Evolutionary conservation across 2,797 vertebrate species (phyloP).

Genomic region (Oryzias dopingdopingensis): DNA sequence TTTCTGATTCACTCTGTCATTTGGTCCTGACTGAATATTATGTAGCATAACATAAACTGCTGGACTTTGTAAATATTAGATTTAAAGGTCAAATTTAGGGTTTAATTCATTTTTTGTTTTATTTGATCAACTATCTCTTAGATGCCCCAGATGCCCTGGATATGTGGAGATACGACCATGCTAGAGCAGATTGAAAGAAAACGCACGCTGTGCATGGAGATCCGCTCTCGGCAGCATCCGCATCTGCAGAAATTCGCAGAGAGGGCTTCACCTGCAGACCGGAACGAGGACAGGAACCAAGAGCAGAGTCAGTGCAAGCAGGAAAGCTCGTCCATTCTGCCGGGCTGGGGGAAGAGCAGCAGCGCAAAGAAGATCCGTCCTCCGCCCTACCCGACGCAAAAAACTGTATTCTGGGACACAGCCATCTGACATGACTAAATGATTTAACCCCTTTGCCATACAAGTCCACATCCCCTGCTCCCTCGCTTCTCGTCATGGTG

Average conservation of each 20-base stretch:
- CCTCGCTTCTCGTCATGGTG: conserved; percentile 28
- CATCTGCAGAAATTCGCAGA: conserved; percentile 64
- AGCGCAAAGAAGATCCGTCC: conserved; percentile 92
- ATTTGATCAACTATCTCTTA: conserved; percentile 43
- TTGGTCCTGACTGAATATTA: too few relatives aligned
- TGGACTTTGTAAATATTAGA: neutral
- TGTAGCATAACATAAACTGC: neutral
- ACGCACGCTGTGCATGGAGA: conserved; percentile 94
- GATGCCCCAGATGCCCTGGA: conserved; percentile 96
- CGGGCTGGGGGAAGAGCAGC: conserved; percentile 88
- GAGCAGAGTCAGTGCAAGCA: conserved; percentile 88
- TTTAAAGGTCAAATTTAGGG: neutral
- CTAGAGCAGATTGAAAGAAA: conserved; percentile 98
- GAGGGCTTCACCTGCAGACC: conserved; percentile 54
- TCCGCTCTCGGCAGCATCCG: conserved; percentile 87
- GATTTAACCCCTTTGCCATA: conserved; percentile 42
- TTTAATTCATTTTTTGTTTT: neutral
- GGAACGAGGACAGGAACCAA: conserved; percentile 85
- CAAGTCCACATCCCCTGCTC: conserved; percentile 43
- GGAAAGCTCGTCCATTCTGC: conserved; percentile 86
- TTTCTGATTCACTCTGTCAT: too few relatives aligned
- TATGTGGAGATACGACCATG: conserved; percentile 96
- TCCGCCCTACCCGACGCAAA: conserved; percentile 93
- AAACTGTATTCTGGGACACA: conserved; percentile 97
- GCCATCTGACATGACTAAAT: conserved; percentile 85